Conservation (phyloP, 2,113 vertebrate genomes). For the Xenopus laevis region DNA sequence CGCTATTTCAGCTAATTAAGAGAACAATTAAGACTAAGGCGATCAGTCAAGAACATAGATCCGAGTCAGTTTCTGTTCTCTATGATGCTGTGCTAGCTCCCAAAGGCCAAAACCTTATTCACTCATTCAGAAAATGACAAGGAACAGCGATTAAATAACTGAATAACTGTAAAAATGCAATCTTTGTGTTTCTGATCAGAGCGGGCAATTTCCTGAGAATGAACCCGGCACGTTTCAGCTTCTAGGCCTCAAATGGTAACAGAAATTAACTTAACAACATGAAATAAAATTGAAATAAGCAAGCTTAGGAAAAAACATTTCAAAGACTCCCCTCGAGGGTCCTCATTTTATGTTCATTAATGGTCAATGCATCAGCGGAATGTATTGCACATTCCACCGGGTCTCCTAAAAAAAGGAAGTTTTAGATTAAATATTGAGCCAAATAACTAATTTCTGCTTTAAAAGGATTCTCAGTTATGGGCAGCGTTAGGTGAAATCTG, state of each 20-base stretch:
- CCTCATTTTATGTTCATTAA: constrained; percentile 65
- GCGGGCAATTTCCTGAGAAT: constrained; percentile 68
- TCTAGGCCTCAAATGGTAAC: no score
- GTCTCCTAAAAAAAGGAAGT: constrained; percentile 71
- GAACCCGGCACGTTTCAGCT: constrained; percentile 49
- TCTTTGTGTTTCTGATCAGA: constrained; percentile 71
- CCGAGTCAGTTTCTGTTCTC: constrained; percentile 69
- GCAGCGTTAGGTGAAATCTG: constrained; percentile 58
- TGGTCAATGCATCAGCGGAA: constrained; percentile 67
- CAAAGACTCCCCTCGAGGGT: constrained; percentile 54
- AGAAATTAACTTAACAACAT: no score
- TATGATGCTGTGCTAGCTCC: constrained; percentile 63
- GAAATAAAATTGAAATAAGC: no score
- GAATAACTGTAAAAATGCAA: constrained; percentile 79
- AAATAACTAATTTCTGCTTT: constrained; percentile 73
- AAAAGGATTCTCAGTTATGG: constrained; percentile 70
- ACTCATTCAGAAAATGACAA: constrained; percentile 84
- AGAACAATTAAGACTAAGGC: constrained; percentile 92
- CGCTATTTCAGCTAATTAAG: constrained; percentile 94
- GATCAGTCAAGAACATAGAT: constrained; percentile 80
- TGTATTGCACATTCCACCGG: constrained; percentile 66
- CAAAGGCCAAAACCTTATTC: constrained; percentile 70
- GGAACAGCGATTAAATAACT: constrained; percentile 81
- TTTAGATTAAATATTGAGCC: constrained; percentile 78
- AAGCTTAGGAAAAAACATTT: neutral